A percentile compares a stretch with the other conserved stretches of the same genome.
phyloP scores from a whole-genome alignment of 2,113 vertebrate species.

The Lycaon pictus region DNA sequence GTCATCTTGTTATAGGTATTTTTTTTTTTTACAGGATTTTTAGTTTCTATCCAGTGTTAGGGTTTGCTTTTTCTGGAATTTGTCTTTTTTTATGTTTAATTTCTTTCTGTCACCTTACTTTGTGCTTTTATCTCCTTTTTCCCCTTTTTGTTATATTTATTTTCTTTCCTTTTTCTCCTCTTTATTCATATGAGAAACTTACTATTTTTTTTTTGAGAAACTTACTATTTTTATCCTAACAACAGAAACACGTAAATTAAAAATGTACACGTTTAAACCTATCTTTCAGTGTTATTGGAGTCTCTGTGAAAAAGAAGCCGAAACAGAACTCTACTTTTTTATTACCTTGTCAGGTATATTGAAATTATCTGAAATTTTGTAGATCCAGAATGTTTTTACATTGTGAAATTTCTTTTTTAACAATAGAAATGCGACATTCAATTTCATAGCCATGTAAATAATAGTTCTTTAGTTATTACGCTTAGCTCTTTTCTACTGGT shows the following conservation, averaged over 20 bases:
- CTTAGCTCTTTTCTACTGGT: not conserved
- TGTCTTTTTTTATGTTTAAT: not conserved
- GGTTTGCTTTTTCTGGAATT: not conserved
- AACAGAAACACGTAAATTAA: not conserved
- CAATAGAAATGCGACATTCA: not conserved
- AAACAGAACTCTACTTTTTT: not conserved
- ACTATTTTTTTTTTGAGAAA: slow-evolving; percentile 2
- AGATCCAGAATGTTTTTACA: not conserved
- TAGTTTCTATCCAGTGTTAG: not conserved
- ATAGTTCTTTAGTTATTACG: not conserved
- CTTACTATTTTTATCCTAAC: slow-evolving; percentile 10
- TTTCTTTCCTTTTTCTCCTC: not conserved
- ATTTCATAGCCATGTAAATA: not conserved
- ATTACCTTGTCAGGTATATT: not conserved
- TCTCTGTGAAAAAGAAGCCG: not conserved
- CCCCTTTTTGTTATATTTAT: not conserved
- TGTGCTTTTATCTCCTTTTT: not conserved
- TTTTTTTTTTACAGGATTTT: slow-evolving; percentile 11
- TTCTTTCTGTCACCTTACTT: not conserved
- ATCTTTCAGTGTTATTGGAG: not conserved
- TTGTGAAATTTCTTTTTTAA: slow-evolving; percentile 5
- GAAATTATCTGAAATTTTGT: not conserved
- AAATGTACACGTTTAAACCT: not conserved
- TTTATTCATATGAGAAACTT: not conserved
- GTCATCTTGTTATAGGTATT: slow-evolving; percentile 1